Evolutionary conservation across 2,113 vertebrate genomes (phyloP).

Genomic region (Plotosus lineatus): DNA sequence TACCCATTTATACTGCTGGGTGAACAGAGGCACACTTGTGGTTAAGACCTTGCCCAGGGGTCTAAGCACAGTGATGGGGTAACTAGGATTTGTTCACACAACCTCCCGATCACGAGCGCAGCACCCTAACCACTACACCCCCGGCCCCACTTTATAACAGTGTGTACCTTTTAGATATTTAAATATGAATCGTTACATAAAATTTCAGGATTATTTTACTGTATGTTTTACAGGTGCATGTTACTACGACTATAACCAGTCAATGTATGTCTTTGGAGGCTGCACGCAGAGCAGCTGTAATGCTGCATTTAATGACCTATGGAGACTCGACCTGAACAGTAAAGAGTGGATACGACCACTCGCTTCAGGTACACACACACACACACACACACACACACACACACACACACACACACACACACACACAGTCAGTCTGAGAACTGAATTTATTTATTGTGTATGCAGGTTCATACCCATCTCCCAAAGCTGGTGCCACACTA

Average conservation of each 20-base stretch:
- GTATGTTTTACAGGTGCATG: conserved; percentile 81
- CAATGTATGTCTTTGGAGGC: conserved; percentile 98
- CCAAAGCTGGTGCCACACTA: conserved; percentile 94
- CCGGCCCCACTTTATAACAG: no score
- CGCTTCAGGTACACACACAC: conserved; percentile 82
- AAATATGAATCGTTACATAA: neutral
- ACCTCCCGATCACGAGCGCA: no score
- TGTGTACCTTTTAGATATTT: neutral
- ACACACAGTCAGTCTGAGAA: neutral
- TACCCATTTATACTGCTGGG: no score
- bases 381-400: neutral
- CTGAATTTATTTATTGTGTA: neutral
- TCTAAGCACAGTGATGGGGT: no score
- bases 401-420: conserved; percentile 8
- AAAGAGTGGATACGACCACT: conserved; percentile 98
- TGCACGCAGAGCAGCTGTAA: conserved; percentile 99
- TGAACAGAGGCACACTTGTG: no score
- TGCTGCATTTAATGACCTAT: conserved; percentile 97
- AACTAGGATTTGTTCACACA: no score
- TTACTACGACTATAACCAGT: conserved; percentile 96
- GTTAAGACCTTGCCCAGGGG: no score
- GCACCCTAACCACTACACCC: no score
- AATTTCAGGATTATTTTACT: neutral
- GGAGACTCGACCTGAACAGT: conserved; percentile 98
- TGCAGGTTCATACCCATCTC: conserved; percentile 95